Base-by-base conservation (phyloP, 2,888 invertebrate genomes). In the Tridacna crocea region DNA sequence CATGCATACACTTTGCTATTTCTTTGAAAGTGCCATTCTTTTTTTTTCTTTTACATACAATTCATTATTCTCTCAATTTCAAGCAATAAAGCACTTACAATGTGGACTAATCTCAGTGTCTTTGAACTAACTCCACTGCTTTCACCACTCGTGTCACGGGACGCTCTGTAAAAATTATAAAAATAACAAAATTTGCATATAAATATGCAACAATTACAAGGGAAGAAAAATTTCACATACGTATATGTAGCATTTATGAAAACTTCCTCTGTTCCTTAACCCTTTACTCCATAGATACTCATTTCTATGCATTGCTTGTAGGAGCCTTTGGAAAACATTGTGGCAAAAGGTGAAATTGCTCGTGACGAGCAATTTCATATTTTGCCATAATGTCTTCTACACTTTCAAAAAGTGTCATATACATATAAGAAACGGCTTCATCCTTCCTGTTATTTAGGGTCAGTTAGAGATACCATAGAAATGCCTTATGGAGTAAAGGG, bases 61-160 rank as follows among this genome's bases (percentile, higher is more conserved):
- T 22, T 24, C 10, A 19, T 22, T 15, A n/a, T 19, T 0, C 4
- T n/a, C 24, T 10, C n/a, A 15, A 63, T 63, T 13, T 63, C 63
- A n/a, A 24, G n/a, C 1, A 4, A n/a, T 22, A n/a, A 55, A 63
- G 46, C 46, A 46, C 68, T 68, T 27, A 68, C 68, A 46, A 68
- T 47, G 46, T 68, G 68, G n/a, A 68, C 68, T 68, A 68, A 68
- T 68, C 68, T 68, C 68, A 68, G 46, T n/a, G 68, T 68, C n/a
- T 36, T n/a, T 47, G 68, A 0, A 68, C 19, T 47, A 0, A 68
- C 15, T 12, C 8, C 19, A 0, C 2, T 46, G 24, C 46, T 27
- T 46, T 19, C 68, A 19, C 13, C 17, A 19, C 3, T 36, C 1
- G 47, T 46, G 17, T 68, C 68, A 68, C 47, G 46, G 22, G n/a